Conservation (phyloP, 2,888 invertebrate species). For the Gryllus longicercus region DNA sequence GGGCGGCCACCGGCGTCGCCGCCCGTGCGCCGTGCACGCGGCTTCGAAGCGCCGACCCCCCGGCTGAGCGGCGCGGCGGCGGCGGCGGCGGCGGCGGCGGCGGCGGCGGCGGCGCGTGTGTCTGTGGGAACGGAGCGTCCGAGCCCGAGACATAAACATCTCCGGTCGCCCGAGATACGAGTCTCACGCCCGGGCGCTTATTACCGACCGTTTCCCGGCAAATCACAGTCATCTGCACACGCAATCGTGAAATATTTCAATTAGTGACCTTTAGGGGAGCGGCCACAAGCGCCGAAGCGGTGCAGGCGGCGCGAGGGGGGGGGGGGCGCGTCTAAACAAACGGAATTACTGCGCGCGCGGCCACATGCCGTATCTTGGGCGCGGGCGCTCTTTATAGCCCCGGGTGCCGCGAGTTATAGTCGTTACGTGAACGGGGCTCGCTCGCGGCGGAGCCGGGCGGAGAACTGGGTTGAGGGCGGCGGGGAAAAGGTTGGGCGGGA, state of each 20-base stretch:
- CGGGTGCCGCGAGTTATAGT: neutral
- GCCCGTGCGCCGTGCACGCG: too few relatives aligned
- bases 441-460: neutral
- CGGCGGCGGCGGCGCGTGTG: neutral
- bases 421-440: neutral
- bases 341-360: neutral
- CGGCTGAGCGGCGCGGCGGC: neutral
- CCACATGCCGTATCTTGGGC: neutral
- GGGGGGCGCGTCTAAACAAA: neutral
- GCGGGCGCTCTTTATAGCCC: neutral
- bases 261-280: slow-evolving; percentile 3
- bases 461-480: neutral
- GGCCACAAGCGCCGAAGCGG: neutral
- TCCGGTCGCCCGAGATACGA: neutral
- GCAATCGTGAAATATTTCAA: slow-evolving; percentile 17
- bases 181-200: neutral
- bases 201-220: neutral
- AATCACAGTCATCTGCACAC: slow-evolving; percentile 8
- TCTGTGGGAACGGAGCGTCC: neutral
- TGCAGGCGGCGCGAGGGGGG: neutral
- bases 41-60: too few relatives aligned
- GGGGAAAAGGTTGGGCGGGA: too few relatives aligned
- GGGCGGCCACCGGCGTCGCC: too few relatives aligned
- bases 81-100: neutral
- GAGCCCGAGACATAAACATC: neutral